Evolutionary conservation across 2,797 vertebrate species (phyloP).

Genomic region (Muscicapa comitata): DNA sequence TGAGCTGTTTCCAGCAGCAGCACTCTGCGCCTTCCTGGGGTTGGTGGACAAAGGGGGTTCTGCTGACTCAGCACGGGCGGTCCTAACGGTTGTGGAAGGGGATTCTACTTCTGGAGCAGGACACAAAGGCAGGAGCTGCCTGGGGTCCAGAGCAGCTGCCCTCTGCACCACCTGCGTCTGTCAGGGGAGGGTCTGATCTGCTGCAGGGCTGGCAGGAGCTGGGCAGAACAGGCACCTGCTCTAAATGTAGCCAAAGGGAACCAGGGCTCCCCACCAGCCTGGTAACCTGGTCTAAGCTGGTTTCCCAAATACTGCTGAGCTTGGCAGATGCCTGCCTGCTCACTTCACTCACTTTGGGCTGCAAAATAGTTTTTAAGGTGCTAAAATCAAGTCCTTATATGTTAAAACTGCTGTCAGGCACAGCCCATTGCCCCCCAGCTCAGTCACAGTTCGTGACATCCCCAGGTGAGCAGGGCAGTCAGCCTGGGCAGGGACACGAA

Average conservation of each 20-base stretch:
- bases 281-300: neutral
- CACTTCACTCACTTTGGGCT: neutral
- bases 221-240: conserved; percentile 1
- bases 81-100: neutral
- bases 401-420: neutral
- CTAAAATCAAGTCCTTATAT: conserved; percentile 7
- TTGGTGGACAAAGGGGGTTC: neutral
- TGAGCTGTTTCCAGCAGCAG: neutral
- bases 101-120: neutral
- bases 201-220: neutral
- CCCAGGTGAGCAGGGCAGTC: neutral
- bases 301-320: neutral
- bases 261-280: neutral
- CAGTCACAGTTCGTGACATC: neutral
- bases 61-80: rapidly evolving
- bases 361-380: conserved; percentile 40
- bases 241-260: conserved; percentile 12
- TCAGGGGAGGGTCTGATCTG: neutral
- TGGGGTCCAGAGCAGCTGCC: neutral
- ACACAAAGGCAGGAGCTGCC: neutral
- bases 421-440: neutral
- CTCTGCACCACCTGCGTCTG: neutral
- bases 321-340: neutral
- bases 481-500: neutral
- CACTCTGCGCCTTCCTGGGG: neutral